Evolutionary conservation across 2,888 invertebrate genomes (phyloP).

Genomic region (Ectemnius continuus): DNA sequence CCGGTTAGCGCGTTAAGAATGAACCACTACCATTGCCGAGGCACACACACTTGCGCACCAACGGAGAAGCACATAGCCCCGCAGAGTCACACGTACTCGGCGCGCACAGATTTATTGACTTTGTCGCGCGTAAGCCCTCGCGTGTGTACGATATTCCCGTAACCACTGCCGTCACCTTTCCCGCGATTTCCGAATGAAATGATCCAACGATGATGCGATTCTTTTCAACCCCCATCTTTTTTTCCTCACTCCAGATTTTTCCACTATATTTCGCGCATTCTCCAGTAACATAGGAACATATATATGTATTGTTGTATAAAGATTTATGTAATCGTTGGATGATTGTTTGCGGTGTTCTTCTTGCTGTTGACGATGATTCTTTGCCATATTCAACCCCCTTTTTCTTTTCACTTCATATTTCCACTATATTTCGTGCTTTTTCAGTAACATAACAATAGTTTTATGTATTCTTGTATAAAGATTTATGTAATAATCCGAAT

Average conservation of each 20-base stretch:
- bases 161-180: constrained; percentile 11
- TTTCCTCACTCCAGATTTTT: too few relatives aligned
- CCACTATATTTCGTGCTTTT: too few relatives aligned
- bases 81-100: constrained; percentile 63
- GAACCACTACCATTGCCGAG: constrained; percentile 39
- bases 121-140: not conserved
- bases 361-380: too few relatives aligned
- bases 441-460: too few relatives aligned
- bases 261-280: too few relatives aligned
- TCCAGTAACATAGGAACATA: too few relatives aligned
- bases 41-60: constrained; percentile 23
- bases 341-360: not conserved
- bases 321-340: not conserved
- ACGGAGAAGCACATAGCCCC: constrained; percentile 66
- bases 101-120: constrained; percentile 50
- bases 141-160: constrained; percentile 16
- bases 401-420: constrained; percentile 35
- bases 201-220: not conserved
- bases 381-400: too few relatives aligned
- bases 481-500: too few relatives aligned
- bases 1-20: constrained; percentile 60
- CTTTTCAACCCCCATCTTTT: not conserved
- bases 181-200: not conserved
- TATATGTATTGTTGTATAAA: not conserved
- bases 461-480: too few relatives aligned